phyloP scores from a whole-genome alignment of 2,797 vertebrate species.

The Schizopygopsis malacanthus region DNA sequence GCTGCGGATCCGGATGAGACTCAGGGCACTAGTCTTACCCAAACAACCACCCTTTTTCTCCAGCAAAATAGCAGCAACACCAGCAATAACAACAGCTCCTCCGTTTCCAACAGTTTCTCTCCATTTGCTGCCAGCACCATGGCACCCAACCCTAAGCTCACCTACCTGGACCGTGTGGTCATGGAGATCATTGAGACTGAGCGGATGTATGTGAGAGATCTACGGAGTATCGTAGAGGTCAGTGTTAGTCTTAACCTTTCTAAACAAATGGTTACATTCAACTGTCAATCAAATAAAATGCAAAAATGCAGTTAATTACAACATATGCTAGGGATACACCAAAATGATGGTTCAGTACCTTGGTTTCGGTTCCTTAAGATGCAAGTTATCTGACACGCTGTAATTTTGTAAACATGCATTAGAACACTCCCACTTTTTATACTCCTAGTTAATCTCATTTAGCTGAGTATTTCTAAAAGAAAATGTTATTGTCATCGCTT shows the following conservation, averaged over 20 bases:
- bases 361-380: too few relatives aligned
- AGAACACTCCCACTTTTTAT: too few relatives aligned
- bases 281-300: neutral
- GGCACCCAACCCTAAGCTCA: conserved; percentile 82
- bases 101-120: conserved; percentile 61
- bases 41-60: neutral
- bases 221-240: conserved; percentile 96
- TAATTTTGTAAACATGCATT: too few relatives aligned
- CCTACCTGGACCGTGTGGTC: conserved; percentile 91
- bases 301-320: neutral
- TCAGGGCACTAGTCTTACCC: neutral
- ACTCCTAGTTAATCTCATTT: too few relatives aligned
- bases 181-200: conserved; percentile 96
- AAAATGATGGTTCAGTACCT: neutral
- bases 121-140: conserved; percentile 76
- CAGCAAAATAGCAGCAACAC: conserved; percentile 14
- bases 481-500: too few relatives aligned
- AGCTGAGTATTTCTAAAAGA: too few relatives aligned
- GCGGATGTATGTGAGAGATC: conserved; percentile 91
- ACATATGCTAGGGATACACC: neutral
- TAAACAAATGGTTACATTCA: neutral
- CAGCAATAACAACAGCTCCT: conserved; percentile 69
- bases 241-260: conserved; percentile 54
- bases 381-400: too few relatives aligned
- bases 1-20: conserved; percentile 10